These are phyloP conservation scores for Ophthalmolycus amberensis DNA, from an alignment of 2,113 vertebrate species.

Conservation along the genomic window DNA sequence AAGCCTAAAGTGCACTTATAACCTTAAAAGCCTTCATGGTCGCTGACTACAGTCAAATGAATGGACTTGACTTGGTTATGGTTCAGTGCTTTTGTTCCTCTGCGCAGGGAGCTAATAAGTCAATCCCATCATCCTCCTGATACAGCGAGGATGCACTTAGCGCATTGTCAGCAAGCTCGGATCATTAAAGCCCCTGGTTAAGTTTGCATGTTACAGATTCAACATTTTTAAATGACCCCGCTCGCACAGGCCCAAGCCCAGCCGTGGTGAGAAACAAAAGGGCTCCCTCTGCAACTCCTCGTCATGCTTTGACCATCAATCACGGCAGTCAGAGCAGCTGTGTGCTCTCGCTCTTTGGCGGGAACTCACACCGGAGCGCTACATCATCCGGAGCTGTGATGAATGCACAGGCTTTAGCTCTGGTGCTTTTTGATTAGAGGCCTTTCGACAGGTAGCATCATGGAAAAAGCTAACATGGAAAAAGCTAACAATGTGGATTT, in stretches of 20 bases:
- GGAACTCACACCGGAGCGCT: slow-evolving; percentile 57
- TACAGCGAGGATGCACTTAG: slow-evolving; percentile 69
- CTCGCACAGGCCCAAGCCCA: slow-evolving; percentile 43
- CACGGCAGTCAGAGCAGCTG: slow-evolving; percentile 75
- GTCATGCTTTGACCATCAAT: slow-evolving; percentile 72
- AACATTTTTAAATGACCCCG: slow-evolving; percentile 71
- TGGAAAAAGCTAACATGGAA: slow-evolving; percentile 8
- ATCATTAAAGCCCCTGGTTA: slow-evolving; percentile 68
- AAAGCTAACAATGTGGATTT: slow-evolving; percentile 4
- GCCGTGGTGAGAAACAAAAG: slow-evolving; percentile 58
- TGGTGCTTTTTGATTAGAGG: slow-evolving; percentile 59
- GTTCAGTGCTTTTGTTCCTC: slow-evolving; percentile 71
- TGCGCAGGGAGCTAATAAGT: slow-evolving; percentile 67
- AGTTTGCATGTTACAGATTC: slow-evolving; percentile 73
- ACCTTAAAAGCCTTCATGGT: slow-evolving; percentile 72
- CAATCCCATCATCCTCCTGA: slow-evolving; percentile 61
- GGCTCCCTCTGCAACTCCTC: slow-evolving; percentile 55
- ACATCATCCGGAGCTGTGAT: slow-evolving; percentile 69
- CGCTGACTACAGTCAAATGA: slow-evolving; percentile 67
- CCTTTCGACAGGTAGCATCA: slow-evolving; percentile 33
- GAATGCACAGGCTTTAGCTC: slow-evolving; percentile 54
- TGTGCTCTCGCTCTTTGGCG: slow-evolving; percentile 57
- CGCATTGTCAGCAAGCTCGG: slow-evolving; percentile 74
- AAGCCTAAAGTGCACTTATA: slow-evolving; percentile 57
- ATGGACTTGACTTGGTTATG: slow-evolving; percentile 65